Base-by-base conservation (phyloP, 1,140 invertebrate genomes). In the Hyles euphorbiae region DNA sequence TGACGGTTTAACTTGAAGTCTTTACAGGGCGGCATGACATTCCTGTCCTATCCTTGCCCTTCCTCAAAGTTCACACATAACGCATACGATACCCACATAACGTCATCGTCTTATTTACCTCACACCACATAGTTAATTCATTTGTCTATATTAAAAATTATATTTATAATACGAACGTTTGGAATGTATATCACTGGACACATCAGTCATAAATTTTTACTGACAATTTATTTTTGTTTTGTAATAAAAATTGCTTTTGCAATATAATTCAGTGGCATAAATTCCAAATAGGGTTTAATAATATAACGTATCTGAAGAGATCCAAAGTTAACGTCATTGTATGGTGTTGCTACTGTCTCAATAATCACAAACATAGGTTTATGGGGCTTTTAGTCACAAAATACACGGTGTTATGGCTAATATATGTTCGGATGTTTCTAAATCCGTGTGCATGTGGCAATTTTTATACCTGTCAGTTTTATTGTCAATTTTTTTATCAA, bases 341-440 rank as follows among this genome's bases (percentile, higher is more conserved):
- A 81, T 75, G 80, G 80, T 87, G 74, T 75, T 65, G 73, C 73
- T 81, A 75, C 83, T 71, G 76, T 81, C 66, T 77, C 70, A 72
- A 78, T 66, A 70, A 77, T 76, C 79, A 81, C 77, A 72, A 68
- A 67, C 61, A 69, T 76, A 79, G 84, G 81, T 85, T 71, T 66
- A 61, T 72, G 76, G 81, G 78, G 81, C 79, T 83, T 83, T 59
- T 34, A 72, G 72, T 73, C 74, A 76, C 73, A 75, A 72, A 40
- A 64, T 70, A 79, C 76, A 78, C 78, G 84, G 83, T 86, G 80
- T 77, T 71, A 78, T 77, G 84, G 80, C 75, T 85, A 81, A 86
- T 87, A 66, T 83, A 67, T 86, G 80, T 85, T 78, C 81, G 81
- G 77, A 85, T 75, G 78, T 81, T 70, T 83, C 72, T 72, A 71